Base-by-base conservation (phyloP, 2,797 vertebrate species). In the Tolypeutes matacus region DNA sequence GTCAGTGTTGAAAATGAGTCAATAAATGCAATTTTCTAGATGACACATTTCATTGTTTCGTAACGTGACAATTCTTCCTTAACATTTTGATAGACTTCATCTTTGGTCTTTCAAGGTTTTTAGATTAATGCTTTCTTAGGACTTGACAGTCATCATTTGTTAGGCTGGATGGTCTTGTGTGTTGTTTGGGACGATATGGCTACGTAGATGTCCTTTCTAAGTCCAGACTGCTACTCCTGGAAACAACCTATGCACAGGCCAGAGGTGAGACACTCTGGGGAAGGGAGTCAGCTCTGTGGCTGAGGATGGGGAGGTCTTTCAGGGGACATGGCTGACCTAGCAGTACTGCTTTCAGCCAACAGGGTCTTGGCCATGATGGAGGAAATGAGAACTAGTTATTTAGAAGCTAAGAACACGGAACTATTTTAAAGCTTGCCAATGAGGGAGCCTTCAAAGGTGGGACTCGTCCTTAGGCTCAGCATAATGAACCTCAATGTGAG, bases 321-420 rank as follows among this genome's bases (percentile, higher is more conserved):
- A 81, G 83, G 75, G 65, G 81, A 53, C 53, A n/a, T 0, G 23
- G 62, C 94, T 95, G 86, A 91, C 62, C 86, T 56, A 34, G 76
- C 36, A 81, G 18, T 46, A 56, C 65, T 36, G 62, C 87, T 92
- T 5, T 18, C 20, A 92, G 94, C 91, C 94, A 90, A 4, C 82
- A 94, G 86, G 87, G 65, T 76, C 67, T 92, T 95, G 91, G 94
- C 83, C 29, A 29, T 14, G 42, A 34, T 49, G 65, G 78, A 58
- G 70, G 95, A 96, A 97, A 95, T 95, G 94, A 96, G 89, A 96
- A 53, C 83, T 62, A 70, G 84, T 96, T 86, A 94, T 93, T 95
- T 93, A 94, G 81, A 94, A 83, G 67, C 49, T 67, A 86, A 67
- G 78, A 95, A 86, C 89, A 88, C 1, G 86, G 49, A 39, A 72